These are phyloP conservation scores for Drosophila pallidifrons DNA, from an alignment of 1,140 invertebrate genomes.

Conservation along the genomic window DNA sequence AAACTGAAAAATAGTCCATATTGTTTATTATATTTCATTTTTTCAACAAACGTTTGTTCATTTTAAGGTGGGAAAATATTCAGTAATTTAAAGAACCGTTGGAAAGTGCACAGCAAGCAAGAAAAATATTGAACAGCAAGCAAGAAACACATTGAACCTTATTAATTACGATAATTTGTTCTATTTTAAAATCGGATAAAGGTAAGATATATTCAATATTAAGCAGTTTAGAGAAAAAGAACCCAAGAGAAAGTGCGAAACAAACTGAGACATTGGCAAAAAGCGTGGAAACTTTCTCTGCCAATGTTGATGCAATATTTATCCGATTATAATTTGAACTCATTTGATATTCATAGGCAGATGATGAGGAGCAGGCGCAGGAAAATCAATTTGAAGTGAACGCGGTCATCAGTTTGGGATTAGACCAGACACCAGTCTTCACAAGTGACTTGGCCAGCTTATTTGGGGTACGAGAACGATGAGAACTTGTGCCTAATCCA, in stretches of 20 bases:
- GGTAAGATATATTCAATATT: background rate
- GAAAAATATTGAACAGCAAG: too few relatives aligned
- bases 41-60: too few relatives aligned
- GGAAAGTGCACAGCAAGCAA: too few relatives aligned
- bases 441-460: slow-evolving; percentile 20
- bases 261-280: background rate
- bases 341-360: slow-evolving; percentile 59
- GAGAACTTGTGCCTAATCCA: slow-evolving; percentile 67
- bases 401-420: slow-evolving; percentile 45
- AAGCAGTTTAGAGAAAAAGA: background rate
- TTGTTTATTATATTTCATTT: too few relatives aligned
- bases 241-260: background rate
- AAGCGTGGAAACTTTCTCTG: background rate
- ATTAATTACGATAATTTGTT: too few relatives aligned
- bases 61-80: too few relatives aligned
- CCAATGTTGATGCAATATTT: background rate
- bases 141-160: too few relatives aligned
- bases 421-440: slow-evolving; percentile 19
- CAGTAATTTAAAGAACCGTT: too few relatives aligned
- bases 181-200: too few relatives aligned
- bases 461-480: slow-evolving; percentile 35
- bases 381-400: slow-evolving; percentile 33
- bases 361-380: background rate
- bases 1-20: too few relatives aligned
- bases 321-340: slow-evolving; percentile 9